Evolutionary conservation across 2,797 vertebrate genomes (phyloP).

Genomic region (Cryptoprocta ferox): DNA sequence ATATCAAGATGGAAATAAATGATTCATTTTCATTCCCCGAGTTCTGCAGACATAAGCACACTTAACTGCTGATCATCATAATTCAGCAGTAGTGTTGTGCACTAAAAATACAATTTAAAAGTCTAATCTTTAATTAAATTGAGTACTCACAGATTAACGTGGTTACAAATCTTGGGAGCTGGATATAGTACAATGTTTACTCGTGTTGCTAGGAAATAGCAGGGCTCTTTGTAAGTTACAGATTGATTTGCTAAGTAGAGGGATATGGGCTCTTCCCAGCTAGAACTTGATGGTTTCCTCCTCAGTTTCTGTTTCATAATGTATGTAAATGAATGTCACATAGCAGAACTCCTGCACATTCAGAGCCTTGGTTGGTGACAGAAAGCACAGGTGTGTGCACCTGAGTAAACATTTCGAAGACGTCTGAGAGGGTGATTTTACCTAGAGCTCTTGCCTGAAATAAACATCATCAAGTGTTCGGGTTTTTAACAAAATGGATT

Average conservation of each 20-base stretch:
- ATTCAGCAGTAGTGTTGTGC: conserved; percentile 68
- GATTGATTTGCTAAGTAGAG: conserved; percentile 70
- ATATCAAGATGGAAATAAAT: conserved; percentile 74
- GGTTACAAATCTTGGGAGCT: conserved; percentile 66
- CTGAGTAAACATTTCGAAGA: neutral
- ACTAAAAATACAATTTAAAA: conserved; percentile 75
- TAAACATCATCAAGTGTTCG: conserved; percentile 18
- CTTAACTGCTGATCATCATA: conserved; percentile 73
- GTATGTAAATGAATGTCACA: conserved; percentile 33
- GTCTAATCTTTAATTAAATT: conserved; percentile 74
- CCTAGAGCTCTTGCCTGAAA: conserved; percentile 1
- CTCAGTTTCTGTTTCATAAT: conserved; percentile 29
- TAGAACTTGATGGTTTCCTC: conserved; percentile 48
- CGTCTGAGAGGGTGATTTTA: conserved; percentile 34
- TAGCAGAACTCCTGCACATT: neutral
- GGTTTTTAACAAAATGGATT: neutral
- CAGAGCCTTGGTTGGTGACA: neutral
- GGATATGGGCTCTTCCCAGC: conserved; percentile 44
- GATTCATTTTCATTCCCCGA: conserved; percentile 70
- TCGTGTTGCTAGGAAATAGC: conserved; percentile 82
- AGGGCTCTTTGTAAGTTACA: conserved; percentile 63
- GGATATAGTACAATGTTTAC: conserved; percentile 78
- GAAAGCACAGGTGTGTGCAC: neutral
- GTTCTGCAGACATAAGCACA: conserved; percentile 77
- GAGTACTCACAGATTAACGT: conserved; percentile 75